phyloP scores from a whole-genome alignment of 2,113 vertebrate genomes.

The Pycnonotus jocosus region DNA sequence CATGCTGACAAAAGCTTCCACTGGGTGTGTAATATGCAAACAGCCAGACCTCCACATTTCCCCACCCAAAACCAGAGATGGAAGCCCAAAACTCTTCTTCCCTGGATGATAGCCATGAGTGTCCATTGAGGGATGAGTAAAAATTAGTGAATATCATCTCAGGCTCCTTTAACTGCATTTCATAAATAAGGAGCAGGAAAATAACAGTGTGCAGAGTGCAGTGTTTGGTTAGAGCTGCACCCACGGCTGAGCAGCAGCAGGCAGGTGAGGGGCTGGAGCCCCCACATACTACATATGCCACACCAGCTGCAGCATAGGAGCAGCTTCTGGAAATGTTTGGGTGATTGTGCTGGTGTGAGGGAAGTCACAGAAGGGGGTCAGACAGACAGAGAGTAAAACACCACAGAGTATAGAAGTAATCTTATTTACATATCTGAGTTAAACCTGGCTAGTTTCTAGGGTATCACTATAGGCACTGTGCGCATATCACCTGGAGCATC shows the following conservation, averaged over 20 bases:
- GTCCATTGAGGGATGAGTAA: not conserved
- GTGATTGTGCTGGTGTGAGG: not conserved
- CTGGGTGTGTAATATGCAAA: not conserved
- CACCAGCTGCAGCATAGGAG: not conserved
- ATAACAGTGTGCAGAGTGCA: not conserved
- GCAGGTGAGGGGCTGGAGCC: not conserved
- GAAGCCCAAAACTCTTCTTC: not conserved
- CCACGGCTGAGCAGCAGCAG: not conserved
- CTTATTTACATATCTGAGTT: not conserved
- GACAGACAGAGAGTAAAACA: not conserved
- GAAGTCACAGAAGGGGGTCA: not conserved
- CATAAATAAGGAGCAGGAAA: not conserved
- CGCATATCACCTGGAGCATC: not conserved
- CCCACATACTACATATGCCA: not conserved
- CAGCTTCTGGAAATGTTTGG: not conserved
- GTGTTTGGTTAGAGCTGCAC: not conserved
- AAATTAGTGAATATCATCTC: not conserved
- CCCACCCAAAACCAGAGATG: not conserved
- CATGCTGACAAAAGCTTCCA: not conserved
- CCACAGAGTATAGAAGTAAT: not conserved
- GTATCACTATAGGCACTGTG: not conserved
- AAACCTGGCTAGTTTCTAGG: not conserved
- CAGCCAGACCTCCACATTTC: not conserved
- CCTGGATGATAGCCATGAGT: not conserved
- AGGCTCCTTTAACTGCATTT: not conserved